Percentiles rank a stretch among this genome's conserved stretches.
Evolutionary conservation across 2,888 invertebrate genomes (phyloP).

Genomic region (Capitulum mitella): DNA sequence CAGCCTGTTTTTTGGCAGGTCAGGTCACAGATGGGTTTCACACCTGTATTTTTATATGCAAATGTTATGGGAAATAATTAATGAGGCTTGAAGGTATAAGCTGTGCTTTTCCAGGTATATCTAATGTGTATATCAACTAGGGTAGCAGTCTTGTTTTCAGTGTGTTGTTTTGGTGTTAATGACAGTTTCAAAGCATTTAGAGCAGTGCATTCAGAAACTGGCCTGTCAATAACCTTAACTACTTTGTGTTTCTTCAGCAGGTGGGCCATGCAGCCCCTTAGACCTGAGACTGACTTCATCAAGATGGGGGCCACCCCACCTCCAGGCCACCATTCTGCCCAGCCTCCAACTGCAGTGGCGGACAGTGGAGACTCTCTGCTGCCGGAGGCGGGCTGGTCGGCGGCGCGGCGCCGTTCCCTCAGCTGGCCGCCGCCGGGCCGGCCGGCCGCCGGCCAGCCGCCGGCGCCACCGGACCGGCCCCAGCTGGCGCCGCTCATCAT

Average conservation of each 20-base stretch:
- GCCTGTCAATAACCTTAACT: not conserved
- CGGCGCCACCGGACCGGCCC: not conserved
- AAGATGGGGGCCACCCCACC: not conserved
- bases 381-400: too few species aligned
- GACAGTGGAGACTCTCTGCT: not conserved
- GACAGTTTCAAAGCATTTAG: not conserved
- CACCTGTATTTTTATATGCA: too few species aligned
- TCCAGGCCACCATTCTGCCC: too few species aligned
- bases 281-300: not conserved
- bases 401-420: not conserved
- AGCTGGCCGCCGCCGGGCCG: not conserved
- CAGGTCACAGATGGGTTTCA: too few species aligned
- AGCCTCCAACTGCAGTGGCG: too few species aligned
- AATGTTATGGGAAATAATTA: too few species aligned
- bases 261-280: not conserved
- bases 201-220: not conserved
- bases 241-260: not conserved
- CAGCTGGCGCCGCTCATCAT: not conserved
- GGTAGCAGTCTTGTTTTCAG: too few species aligned
- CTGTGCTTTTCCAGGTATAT: too few species aligned
- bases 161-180: not conserved
- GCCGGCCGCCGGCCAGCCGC: not conserved
- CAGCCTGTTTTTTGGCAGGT: too few species aligned
- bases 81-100: too few species aligned
- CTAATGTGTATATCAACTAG: too few species aligned